Base-by-base conservation (phyloP, 2,797 vertebrate genomes). In the Halcyon badia region DNA sequence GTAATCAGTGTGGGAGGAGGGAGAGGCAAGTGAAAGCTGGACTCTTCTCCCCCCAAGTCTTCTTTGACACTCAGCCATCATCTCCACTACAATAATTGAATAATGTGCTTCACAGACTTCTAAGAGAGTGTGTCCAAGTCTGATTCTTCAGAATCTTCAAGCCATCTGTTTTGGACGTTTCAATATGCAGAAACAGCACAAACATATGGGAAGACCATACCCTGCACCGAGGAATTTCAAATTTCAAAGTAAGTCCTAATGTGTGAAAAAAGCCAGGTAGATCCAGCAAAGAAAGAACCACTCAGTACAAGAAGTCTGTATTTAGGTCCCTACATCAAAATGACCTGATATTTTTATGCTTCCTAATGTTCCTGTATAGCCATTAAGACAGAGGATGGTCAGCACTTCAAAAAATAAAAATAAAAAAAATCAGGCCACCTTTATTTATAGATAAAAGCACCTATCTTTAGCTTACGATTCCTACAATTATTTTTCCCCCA, bases 161-260 rank as follows among this genome's bases (percentile, higher is more conserved):
- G 88, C 94, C 94, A 96, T 94, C 92, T 96, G 95, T 90, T 94
- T 88, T 90, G 88, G 93, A 95, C 88, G 85, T 90, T 91, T 83
- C 85, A 96, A 75, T 95, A 87, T 95, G 93, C 72, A 90, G 87
- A 96, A 94, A 93, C 77, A 78, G 60, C 77, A 93, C 58, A 93
- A 95, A 88, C 95, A 97, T 88, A 97, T 83, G 93, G 89, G 83
- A 90, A 77, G 78, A 90, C 69, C 82, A 56, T 49, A 81, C 66
- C 65, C 66, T 46, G 66, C 78, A 79, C 41, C 39, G 44, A 90
- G 51, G 54, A 94, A 64, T 91, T 94, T 90, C 54, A 72, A 83
- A 88, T 92, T 85, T 91, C 84, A 94, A 91, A 83, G 28, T 20
- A 10, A 92, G 75, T 82, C 79, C 64, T 83, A 83, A 85, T 0